Conservation (phyloP, 1,140 invertebrate genomes). For the Atta colombica region DNA sequence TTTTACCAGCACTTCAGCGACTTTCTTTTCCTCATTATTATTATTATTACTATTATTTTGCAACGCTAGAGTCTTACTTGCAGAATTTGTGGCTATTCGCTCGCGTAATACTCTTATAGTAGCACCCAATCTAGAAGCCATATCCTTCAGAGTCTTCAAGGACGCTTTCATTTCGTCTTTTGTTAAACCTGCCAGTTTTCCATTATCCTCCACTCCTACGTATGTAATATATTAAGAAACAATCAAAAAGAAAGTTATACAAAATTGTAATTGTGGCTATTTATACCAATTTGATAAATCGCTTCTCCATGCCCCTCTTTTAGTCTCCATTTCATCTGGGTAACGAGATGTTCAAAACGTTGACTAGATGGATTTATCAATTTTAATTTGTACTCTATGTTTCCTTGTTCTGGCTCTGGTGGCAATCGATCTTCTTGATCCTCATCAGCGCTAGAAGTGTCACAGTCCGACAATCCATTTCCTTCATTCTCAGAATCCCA, state of each 20-base stretch:
- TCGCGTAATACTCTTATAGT: slow-evolving; percentile 91
- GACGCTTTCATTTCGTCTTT: slow-evolving; percentile 94
- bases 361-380: slow-evolving; percentile 94
- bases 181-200: slow-evolving; percentile 93
- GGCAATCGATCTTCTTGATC: slow-evolving; percentile 89
- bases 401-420: slow-evolving; percentile 96
- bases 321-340: slow-evolving; percentile 96
- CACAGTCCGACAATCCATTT: slow-evolving; percentile 80
- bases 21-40: slow-evolving; percentile 84
- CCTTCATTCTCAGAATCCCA: slow-evolving; percentile 83
- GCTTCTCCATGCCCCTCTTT: slow-evolving; percentile 96
- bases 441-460: slow-evolving; percentile 81
- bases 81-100: slow-evolving; percentile 84
- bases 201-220: slow-evolving; percentile 95
- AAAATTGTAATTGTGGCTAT: background rate
- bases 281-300: slow-evolving; percentile 95
- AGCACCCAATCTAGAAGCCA: slow-evolving; percentile 95
- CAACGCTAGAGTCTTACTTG: slow-evolving; percentile 83
- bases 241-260: background rate
- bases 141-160: slow-evolving; percentile 92
- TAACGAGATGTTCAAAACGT: slow-evolving; percentile 95
- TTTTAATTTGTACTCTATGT: slow-evolving; percentile 97
- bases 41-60: slow-evolving; percentile 65
- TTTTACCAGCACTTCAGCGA: slow-evolving; percentile 96
- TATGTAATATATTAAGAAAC: slow-evolving; percentile 9